Conservation (phyloP, 2,888 invertebrate species). For the Xanthia togata region DNA sequence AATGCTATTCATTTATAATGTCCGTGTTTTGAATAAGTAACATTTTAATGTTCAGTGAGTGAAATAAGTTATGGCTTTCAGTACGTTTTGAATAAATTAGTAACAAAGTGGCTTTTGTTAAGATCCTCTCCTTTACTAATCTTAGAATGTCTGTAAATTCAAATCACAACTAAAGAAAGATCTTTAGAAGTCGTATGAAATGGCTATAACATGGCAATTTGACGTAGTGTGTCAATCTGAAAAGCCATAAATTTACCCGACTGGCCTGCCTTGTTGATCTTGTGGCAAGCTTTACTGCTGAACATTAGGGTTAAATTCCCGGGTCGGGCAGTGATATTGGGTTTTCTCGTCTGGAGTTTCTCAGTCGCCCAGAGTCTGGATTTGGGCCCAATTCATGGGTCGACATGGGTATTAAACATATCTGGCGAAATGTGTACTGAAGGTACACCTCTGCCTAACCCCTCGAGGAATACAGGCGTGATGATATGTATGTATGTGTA, state of each 20-base stretch:
- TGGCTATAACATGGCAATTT: background rate
- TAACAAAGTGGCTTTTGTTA: background rate
- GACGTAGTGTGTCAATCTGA: background rate
- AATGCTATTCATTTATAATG: slow-evolving; percentile 11
- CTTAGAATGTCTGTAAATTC: background rate
- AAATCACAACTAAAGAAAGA: background rate
- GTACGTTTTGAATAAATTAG: slow-evolving; percentile 29
- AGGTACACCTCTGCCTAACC: no score
- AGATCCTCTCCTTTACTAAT: background rate
- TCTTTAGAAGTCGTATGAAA: background rate
- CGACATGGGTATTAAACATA: no score
- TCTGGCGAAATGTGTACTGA: no score
- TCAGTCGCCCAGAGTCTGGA: no score
- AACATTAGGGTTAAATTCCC: no score
- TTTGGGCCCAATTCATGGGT: no score
- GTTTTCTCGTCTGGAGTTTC: no score
- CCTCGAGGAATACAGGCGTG: no score
- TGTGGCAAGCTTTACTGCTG: background rate
- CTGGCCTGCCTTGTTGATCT: background rate
- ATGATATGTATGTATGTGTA: no score
- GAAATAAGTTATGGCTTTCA: slow-evolving; percentile 16
- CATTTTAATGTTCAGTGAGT: background rate
- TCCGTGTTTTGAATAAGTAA: slow-evolving; percentile 52
- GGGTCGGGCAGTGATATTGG: no score
- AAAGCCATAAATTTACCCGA: background rate